Conservation (phyloP, 2,113 vertebrate species). For the Antechinus flavipes region DNA sequence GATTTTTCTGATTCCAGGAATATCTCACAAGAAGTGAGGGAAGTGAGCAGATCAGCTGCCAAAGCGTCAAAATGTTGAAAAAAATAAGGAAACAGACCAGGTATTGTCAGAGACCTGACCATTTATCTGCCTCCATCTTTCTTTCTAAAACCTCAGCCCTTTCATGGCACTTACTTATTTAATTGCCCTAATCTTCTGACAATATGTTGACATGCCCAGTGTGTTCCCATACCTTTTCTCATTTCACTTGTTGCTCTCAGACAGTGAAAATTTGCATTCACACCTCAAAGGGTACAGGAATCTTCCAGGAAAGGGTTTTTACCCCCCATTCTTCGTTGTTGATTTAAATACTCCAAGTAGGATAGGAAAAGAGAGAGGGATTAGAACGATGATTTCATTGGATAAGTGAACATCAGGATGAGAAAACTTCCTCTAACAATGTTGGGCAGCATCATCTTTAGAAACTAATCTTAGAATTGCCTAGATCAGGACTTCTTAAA, state of each 20-base stretch:
- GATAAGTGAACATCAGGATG: not conserved
- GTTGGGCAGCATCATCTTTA: not conserved
- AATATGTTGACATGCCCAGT: not conserved
- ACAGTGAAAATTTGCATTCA: not conserved
- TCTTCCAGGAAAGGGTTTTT: not conserved
- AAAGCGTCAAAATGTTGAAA: not conserved
- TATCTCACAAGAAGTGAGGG: not conserved
- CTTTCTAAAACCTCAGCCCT: not conserved
- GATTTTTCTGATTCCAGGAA: not conserved
- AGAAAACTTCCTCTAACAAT: not conserved
- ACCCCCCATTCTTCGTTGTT: not conserved
- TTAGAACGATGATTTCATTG: not conserved
- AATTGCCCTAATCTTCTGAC: not conserved
- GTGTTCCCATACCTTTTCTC: not conserved
- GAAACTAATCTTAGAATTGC: not conserved
- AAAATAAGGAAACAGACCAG: not conserved
- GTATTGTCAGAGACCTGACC: not conserved
- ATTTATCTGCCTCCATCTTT: not conserved
- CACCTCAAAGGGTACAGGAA: not conserved
- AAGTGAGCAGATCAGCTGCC: not conserved
- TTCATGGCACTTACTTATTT: not conserved
- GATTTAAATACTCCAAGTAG: not conserved
- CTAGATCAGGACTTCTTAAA: too few relatives aligned
- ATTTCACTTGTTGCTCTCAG: not conserved
- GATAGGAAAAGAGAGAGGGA: not conserved